phyloP scores from a whole-genome alignment of 2,113 vertebrate species.

The Ciconia boyciana region DNA sequence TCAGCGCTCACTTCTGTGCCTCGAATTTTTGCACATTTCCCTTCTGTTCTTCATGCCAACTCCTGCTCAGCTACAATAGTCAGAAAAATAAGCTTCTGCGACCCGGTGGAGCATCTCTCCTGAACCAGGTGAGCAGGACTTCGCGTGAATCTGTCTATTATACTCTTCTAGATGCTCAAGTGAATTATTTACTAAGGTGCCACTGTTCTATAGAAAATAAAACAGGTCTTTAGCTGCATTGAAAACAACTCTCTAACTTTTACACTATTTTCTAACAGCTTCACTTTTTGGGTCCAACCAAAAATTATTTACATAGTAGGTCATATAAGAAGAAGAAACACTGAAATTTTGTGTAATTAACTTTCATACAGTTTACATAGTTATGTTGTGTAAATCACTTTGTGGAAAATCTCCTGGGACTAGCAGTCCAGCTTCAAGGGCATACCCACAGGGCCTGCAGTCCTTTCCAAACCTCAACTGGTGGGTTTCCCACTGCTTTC shows the following conservation, averaged over 20 bases:
- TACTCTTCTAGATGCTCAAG: neutral
- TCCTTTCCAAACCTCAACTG: neutral
- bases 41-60: neutral
- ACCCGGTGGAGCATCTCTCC: neutral
- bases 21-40: neutral
- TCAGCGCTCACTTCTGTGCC: neutral
- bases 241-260: neutral
- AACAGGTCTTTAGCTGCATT: neutral
- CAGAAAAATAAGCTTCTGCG: neutral
- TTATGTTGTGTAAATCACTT: neutral
- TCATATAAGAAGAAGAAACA: constrained; percentile 5
- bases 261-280: neutral
- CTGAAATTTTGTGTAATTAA: neutral
- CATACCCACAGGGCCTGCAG: neutral
- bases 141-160: neutral
- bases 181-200: neutral
- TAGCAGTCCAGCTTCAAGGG: neutral
- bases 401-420: neutral
- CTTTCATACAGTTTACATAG: neutral
- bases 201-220: neutral
- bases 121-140: neutral
- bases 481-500: neutral
- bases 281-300: neutral
- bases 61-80: neutral
- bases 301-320: neutral